Conservation (phyloP, 2,797 vertebrate species). For the Hippoglossus hippoglossus region DNA sequence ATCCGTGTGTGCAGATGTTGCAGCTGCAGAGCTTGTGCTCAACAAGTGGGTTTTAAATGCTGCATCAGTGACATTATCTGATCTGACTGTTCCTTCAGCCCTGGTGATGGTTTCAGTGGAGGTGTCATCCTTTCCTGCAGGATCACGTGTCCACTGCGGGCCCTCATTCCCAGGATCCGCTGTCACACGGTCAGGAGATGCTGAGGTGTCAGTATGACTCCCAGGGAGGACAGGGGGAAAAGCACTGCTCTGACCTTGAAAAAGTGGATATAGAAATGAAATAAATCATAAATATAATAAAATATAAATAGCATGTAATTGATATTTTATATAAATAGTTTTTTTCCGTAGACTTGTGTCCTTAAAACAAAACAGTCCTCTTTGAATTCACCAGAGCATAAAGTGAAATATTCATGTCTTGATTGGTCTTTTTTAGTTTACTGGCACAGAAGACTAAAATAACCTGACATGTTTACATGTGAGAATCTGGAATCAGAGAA, state of each 20-base stretch:
- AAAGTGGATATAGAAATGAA: background rate
- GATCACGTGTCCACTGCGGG: constrained; percentile 24
- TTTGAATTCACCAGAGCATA: too few relatives aligned
- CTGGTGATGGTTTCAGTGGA: constrained; percentile 5
- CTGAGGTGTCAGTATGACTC: constrained; percentile 29
- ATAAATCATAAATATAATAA: background rate
- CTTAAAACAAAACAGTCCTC: too few relatives aligned
- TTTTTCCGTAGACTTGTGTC: too few relatives aligned
- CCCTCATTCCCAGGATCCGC: constrained; percentile 31
- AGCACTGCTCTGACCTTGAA: constrained; percentile 63
- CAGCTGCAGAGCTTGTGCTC: constrained; percentile 3
- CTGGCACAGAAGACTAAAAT: too few relatives aligned
- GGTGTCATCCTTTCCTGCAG: constrained; percentile 26
- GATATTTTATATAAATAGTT: background rate
- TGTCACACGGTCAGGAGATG: constrained; percentile 35
- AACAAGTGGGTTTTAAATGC: background rate
- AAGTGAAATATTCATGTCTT: too few relatives aligned
- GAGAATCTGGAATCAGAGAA: too few relatives aligned
- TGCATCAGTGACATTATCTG: constrained; percentile 28
- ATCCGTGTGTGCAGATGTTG: constrained; percentile 10
- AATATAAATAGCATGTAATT: too few relatives aligned
- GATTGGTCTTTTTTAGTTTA: too few relatives aligned
- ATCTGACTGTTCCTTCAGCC: background rate
- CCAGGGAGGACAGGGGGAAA: constrained; percentile 18
- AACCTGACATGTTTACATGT: too few relatives aligned